Evolutionary conservation across 2,888 invertebrate species (phyloP).

Genomic region (Epinotia nisella): DNA sequence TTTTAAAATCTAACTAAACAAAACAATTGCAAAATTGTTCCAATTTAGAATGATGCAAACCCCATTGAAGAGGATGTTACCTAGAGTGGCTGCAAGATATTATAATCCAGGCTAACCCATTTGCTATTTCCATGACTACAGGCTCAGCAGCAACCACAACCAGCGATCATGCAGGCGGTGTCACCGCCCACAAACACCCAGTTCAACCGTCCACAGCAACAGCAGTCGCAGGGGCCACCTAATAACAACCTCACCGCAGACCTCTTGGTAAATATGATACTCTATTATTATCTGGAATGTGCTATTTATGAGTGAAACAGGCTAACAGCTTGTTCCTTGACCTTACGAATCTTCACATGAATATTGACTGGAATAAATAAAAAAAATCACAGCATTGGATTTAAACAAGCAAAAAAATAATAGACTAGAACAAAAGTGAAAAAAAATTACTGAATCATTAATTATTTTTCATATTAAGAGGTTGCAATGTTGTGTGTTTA

Average conservation of each 20-base stretch:
- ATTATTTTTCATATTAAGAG: slow-evolving; percentile 7
- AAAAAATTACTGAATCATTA: not conserved
- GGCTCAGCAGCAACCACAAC: slow-evolving; percentile 84
- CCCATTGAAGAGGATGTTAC: no score
- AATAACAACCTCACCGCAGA: slow-evolving; percentile 88
- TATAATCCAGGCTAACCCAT: not conserved
- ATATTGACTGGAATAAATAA: no score
- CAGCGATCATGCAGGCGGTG: slow-evolving; percentile 93
- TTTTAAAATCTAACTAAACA: no score
- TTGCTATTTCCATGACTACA: slow-evolving; percentile 31
- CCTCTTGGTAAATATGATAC: slow-evolving; percentile 86
- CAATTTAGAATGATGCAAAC: no score
- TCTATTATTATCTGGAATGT: not conserved
- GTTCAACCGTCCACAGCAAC: slow-evolving; percentile 87
- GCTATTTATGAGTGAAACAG: no score
- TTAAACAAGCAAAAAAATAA: no score
- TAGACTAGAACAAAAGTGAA: no score
- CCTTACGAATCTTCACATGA: no score
- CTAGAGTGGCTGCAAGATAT: no score
- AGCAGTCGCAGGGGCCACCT: slow-evolving; percentile 78
- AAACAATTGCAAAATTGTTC: no score
- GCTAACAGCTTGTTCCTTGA: no score
- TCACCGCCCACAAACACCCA: slow-evolving; percentile 82
- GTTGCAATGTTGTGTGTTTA: slow-evolving; percentile 10
- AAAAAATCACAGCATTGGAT: no score